Evolutionary conservation across 2,113 vertebrate genomes (phyloP), one percentile per base, ranked within the genome.

Genomic region (Seriola quinqueradiata): DNA sequence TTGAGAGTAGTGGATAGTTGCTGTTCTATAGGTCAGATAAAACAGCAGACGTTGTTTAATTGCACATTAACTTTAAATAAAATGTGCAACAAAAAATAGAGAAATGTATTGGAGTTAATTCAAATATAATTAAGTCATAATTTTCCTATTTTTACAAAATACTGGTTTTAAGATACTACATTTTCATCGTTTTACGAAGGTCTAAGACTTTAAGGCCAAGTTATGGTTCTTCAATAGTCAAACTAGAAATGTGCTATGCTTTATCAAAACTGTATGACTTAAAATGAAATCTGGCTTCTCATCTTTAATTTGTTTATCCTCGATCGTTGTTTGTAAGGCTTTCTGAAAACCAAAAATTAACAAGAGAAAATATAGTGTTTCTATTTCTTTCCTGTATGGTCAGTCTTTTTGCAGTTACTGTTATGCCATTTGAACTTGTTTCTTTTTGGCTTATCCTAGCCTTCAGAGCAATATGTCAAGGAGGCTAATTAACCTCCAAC

Each of bases 401-500:
- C 34, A 46, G 14, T 83, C 19, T 67, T 82, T 64, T 48, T 11
- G 8, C 21, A 67, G 36, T 65, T 8, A 17, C 21, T 21, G 54
- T 61, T 61, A 73, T 16, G 34, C 63, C 23, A 42, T 83, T 84
- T 90, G 79, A 90, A 82, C 84, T 85, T 67, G 70, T 73, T 66
- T 75, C 28, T 61, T 79, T 80, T 77, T 69, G 77, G 71, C 67
- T 82, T 61, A 90, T 82, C 74, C 12, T 77, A 81, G 50, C 60
- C 66, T 44, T 82, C 79, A 68, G 74, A 85, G 81, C 28, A 77
- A 83, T 70, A 79, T 82, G 76, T 82, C 81, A 75, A 84, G 52
- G 57, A 70, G 67, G 61, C 68, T 84, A 84, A 92, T 90, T 88
- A 90, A 87, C 86, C 83, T 79, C 77, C 59, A 11, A 48, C 52